These are phyloP conservation scores for Lanistes nyassanus DNA, from an alignment of 1,140 invertebrate species.

Conservation along the genomic window DNA sequence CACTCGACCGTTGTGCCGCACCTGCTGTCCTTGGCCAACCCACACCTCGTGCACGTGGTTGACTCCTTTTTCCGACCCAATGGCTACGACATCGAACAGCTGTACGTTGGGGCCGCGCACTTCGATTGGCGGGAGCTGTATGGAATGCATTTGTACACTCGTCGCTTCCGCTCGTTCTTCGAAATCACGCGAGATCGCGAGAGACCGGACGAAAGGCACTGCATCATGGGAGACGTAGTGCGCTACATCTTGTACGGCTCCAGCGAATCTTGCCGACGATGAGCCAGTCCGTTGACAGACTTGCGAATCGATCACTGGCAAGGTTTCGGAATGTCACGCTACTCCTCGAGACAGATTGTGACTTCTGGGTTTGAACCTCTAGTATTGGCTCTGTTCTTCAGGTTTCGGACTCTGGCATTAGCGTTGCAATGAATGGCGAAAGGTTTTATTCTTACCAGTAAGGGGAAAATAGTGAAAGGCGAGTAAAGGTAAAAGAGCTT, in stretches of 20 bases:
- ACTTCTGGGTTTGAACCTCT: too few relatives aligned
- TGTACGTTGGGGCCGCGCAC: background rate
- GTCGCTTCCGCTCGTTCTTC: background rate
- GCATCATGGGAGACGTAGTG: slow-evolving; percentile 4
- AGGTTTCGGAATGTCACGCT: too few relatives aligned
- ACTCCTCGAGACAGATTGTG: too few relatives aligned
- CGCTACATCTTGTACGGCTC: slow-evolving; percentile 11
- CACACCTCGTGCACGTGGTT: slow-evolving; percentile 11
- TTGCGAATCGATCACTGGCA: too few relatives aligned
- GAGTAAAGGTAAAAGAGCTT: too few relatives aligned
- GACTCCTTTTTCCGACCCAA: slow-evolving; percentile 19
- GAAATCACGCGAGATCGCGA: background rate
- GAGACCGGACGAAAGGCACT: background rate
- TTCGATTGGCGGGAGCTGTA: slow-evolving; percentile 10
- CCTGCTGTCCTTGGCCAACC: background rate
- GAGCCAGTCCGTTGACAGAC: too few relatives aligned
- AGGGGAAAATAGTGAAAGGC: too few relatives aligned
- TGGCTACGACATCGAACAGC: slow-evolving; percentile 5
- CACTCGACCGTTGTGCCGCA: slow-evolving; percentile 17
- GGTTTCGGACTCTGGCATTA: too few relatives aligned
- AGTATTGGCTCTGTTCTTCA: too few relatives aligned
- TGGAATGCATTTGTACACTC: slow-evolving; percentile 9
- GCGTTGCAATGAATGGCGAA: too few relatives aligned
- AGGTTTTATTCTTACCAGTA: too few relatives aligned
- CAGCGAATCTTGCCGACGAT: background rate